Evolutionary conservation across 2,888 invertebrate species (phyloP).

Genomic region (Pterostichus madidus): DNA sequence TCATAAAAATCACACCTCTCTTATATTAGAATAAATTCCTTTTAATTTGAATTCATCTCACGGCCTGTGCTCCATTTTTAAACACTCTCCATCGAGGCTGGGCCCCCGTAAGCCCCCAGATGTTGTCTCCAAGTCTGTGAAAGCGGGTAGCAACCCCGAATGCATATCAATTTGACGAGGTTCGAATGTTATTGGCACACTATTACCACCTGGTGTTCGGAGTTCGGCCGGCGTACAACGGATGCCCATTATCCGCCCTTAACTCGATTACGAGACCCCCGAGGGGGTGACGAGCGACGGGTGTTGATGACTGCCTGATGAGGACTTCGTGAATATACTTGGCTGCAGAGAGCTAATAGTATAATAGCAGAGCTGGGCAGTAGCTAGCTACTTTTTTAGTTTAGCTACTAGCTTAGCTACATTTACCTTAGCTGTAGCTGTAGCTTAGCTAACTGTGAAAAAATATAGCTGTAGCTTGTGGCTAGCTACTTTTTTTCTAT

Average conservation of each 20-base stretch:
- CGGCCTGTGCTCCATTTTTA: background rate
- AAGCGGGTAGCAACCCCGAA: slow-evolving; percentile 66
- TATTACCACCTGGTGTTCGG: slow-evolving; percentile 75
- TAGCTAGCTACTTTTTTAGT: too few relatives aligned
- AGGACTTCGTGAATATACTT: too few relatives aligned
- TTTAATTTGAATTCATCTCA: slow-evolving; percentile 5
- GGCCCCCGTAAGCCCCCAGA: background rate
- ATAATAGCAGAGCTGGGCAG: too few relatives aligned
- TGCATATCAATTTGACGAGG: slow-evolving; percentile 73
- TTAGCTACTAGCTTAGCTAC: too few relatives aligned
- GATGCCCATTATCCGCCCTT: slow-evolving; percentile 53
- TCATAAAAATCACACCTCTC: background rate
- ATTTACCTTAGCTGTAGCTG: too few relatives aligned
- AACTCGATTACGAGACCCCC: slow-evolving; percentile 51
- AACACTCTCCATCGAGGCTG: background rate
- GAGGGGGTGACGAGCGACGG: background rate
- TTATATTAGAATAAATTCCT: slow-evolving; percentile 7
- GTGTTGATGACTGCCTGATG: slow-evolving; percentile 5
- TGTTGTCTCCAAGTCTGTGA: slow-evolving; percentile 4
- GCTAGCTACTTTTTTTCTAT: too few relatives aligned
- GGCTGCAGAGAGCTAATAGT: too few relatives aligned
- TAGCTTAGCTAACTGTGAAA: too few relatives aligned
- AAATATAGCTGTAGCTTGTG: too few relatives aligned
- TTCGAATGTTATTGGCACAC: slow-evolving; percentile 71
- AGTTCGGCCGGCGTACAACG: slow-evolving; percentile 9